Conservation (phyloP, 92 coral and sea anemone genomes). For the Umimayanthus kanabou region DNA sequence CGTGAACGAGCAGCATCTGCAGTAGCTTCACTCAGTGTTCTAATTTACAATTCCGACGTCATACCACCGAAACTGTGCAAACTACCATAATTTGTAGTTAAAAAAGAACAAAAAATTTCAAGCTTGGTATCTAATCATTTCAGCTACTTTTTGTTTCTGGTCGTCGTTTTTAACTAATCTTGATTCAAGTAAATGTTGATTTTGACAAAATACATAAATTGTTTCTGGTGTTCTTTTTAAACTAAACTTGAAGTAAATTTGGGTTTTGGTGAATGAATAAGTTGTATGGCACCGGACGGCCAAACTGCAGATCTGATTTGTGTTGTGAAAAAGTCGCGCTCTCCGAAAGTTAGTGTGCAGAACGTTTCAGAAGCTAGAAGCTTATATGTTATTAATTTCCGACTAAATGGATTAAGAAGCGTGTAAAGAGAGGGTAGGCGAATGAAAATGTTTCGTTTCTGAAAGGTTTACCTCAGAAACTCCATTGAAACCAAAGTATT, state of each 20-base stretch:
- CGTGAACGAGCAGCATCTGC: slow-evolving; percentile 59
- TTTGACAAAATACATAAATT: too few relatives aligned
- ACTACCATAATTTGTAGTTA: neutral
- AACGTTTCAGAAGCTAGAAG: neutral
- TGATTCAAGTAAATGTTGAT: too few relatives aligned
- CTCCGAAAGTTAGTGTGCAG: neutral
- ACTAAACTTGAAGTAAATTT: neutral
- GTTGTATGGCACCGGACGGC: neutral
- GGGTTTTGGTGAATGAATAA: neutral
- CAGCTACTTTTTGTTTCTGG: too few relatives aligned
- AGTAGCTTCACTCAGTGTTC: neutral
- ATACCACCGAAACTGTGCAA: neutral
- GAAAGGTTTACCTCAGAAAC: neutral
- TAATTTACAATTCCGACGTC: neutral
- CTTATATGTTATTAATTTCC: neutral
- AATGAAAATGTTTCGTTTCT: neutral
- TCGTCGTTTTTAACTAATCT: neutral
- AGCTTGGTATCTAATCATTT: too few relatives aligned
- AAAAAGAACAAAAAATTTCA: neutral
- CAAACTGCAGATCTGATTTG: neutral
- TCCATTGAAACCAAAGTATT: neutral
- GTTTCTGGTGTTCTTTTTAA: too few relatives aligned
- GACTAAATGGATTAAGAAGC: too few relatives aligned
- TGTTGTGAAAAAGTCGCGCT: neutral
- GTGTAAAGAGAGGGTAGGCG: neutral